These are phyloP conservation scores for Gastrophysa polygoni DNA, from an alignment of 2,888 invertebrate species.

Conservation along the genomic window DNA sequence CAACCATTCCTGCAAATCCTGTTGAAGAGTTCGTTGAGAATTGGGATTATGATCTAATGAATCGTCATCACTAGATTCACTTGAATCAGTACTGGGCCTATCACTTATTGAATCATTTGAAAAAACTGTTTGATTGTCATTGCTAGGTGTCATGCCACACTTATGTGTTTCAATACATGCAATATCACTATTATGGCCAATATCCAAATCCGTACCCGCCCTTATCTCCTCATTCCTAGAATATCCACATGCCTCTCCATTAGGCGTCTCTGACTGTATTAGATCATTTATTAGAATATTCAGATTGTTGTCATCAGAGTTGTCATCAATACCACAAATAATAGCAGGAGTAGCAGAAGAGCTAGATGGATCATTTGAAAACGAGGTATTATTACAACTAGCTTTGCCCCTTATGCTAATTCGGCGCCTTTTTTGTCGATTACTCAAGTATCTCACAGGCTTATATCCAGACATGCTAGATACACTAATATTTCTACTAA, in stretches of 20 bases:
- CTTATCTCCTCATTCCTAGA: neutral
- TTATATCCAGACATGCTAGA: neutral
- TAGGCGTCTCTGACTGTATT: neutral
- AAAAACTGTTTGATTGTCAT: neutral
- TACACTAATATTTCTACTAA: neutral
- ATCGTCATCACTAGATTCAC: conserved; percentile 1
- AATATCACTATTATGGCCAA: neutral
- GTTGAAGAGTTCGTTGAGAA: neutral
- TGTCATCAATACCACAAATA: neutral
- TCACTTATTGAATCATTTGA: neutral
- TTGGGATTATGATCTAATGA: neutral
- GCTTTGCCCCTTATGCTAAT: neutral
- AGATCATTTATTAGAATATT: neutral
- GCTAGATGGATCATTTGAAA: neutral
- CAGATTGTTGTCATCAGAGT: neutral
- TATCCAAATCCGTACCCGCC: neutral
- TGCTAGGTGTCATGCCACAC: neutral
- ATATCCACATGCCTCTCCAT: too few relatives aligned
- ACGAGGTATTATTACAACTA: neutral
- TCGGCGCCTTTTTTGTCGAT: conserved; percentile 7
- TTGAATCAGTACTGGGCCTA: neutral
- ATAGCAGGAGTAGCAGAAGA: neutral
- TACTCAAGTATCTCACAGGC: conserved; percentile 1
- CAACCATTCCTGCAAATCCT: conserved; percentile 10
- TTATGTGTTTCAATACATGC: neutral